Evolutionary conservation across 2,888 invertebrate species (phyloP).

Genomic region (Polymixis flavicincta): DNA sequence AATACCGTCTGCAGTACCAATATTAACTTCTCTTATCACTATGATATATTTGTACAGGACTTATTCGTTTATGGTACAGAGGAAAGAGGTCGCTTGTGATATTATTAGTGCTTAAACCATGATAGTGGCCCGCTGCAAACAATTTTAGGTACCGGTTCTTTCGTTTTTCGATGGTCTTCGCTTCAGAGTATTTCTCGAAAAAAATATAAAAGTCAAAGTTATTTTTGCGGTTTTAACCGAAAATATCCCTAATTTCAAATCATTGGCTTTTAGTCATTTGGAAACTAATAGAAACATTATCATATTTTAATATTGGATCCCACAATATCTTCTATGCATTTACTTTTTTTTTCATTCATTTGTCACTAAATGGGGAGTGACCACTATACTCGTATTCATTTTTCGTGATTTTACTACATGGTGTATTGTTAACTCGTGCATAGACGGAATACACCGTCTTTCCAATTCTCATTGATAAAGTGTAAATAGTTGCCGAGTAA

Average conservation of each 20-base stretch:
- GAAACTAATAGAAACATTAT: too few relatives aligned
- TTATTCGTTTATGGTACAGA: conserved; percentile 14
- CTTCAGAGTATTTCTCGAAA: background rate
- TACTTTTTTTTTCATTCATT: too few relatives aligned
- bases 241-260: background rate
- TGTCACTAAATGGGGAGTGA: too few relatives aligned
- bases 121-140: conserved; percentile 8
- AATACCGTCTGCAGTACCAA: conserved; percentile 15
- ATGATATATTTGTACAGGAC: conserved; percentile 37
- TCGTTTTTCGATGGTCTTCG: background rate
- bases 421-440: background rate
- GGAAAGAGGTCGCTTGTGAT: conserved; percentile 62
- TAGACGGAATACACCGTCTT: background rate
- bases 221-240: background rate
- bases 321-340: too few relatives aligned
- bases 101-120: conserved; percentile 46
- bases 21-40: conserved; percentile 44
- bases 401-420: background rate
- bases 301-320: too few relatives aligned
- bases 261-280: too few relatives aligned
- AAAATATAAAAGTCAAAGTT: background rate
- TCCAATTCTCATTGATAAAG: background rate
- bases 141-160: conserved; percentile 10
- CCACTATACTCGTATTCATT: background rate
- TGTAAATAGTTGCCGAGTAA: background rate